These are phyloP conservation scores for Melieria picta DNA, from an alignment of 2,888 invertebrate genomes.

Conservation along the genomic window DNA sequence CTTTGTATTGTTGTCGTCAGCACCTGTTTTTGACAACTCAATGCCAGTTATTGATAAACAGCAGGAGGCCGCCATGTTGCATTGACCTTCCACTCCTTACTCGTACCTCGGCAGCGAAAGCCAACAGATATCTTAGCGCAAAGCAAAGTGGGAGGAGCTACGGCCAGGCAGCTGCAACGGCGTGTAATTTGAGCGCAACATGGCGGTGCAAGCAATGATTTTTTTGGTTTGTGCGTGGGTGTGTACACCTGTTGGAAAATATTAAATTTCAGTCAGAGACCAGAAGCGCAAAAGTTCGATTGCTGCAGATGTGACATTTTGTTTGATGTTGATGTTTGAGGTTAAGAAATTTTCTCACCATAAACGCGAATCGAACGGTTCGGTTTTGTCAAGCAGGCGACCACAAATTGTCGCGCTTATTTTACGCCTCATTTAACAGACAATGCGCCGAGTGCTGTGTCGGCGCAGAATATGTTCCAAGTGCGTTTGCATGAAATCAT, in stretches of 20 bases:
- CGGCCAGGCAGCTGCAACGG: not conserved
- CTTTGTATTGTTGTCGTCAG: not conserved
- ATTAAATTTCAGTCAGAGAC: conserved; percentile 6
- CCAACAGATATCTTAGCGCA: not conserved
- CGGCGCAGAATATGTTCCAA: not conserved
- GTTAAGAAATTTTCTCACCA: not conserved
- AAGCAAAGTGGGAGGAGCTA: not conserved
- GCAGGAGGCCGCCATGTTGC: conserved; percentile 26
- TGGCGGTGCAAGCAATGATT: not conserved
- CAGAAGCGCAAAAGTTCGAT: not conserved
- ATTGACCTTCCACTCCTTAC: not conserved
- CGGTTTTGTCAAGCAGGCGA: not conserved
- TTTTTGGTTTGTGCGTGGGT: not conserved
- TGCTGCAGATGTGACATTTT: not conserved
- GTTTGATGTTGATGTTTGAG: not conserved
- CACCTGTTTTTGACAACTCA: conserved; percentile 21
- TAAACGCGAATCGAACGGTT: not conserved
- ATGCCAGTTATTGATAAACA: conserved; percentile 10
- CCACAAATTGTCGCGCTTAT: conserved; percentile 9
- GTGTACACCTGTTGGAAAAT: conserved; percentile 29
- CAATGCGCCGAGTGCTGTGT: conserved; percentile 21
- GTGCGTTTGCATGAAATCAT: not conserved
- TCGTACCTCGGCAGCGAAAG: not conserved
- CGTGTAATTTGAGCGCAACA: not conserved
- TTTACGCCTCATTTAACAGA: conserved; percentile 46